Percentiles rank a stretch among this genome's conserved stretches.
Evolutionary conservation across 2,797 vertebrate genomes (phyloP).

Genomic region (Orestias chungarensis): DNA sequence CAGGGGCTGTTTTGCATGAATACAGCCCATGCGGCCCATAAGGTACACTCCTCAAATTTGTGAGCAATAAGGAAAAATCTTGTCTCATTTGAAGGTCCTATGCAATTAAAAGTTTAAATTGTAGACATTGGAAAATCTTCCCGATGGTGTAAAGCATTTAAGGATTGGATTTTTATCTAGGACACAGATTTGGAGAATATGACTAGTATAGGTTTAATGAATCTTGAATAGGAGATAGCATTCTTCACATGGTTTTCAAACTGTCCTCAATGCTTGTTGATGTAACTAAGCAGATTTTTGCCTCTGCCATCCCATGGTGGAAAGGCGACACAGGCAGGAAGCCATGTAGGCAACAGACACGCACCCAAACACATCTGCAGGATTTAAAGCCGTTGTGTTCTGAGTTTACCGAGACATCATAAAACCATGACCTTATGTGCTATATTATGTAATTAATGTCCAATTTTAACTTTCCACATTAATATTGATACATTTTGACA

Average conservation of each 20-base stretch:
- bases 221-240: no score
- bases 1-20: not conserved
- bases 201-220: no score
- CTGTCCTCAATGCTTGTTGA: slow-evolving; percentile 12
- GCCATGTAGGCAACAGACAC: not conserved
- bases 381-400: slow-evolving; percentile 2
- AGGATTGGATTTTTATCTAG: not conserved
- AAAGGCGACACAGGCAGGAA: no score
- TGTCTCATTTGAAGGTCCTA: not conserved
- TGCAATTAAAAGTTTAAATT: not conserved
- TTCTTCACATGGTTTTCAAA: slow-evolving; percentile 9
- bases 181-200: not conserved
- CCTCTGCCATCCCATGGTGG: no score
- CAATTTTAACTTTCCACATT: not conserved
- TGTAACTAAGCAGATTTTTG: no score
- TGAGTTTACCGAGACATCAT: not conserved
- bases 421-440: not conserved
- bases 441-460: not conserved
- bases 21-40: not conserved
- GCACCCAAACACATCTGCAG: not conserved
- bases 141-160: not conserved
- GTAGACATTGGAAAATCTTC: not conserved
- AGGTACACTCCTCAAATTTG: no score
- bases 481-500: not conserved
- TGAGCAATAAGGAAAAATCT: not conserved